phyloP scores from a whole-genome alignment of 2,113 vertebrate species.

The Grantiella picta region DNA sequence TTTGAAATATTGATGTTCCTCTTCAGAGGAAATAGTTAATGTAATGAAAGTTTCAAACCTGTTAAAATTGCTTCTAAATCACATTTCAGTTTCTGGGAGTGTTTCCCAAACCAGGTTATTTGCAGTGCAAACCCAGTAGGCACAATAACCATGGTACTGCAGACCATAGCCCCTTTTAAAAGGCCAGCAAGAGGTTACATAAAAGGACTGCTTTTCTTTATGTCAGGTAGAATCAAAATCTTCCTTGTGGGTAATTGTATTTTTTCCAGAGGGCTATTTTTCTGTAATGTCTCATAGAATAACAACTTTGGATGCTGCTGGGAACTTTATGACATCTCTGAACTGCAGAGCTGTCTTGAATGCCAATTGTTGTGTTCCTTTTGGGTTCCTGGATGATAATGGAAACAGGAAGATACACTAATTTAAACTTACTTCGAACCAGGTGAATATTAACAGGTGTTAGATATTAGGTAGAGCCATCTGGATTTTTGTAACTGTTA shows the following conservation, averaged over 20 bases:
- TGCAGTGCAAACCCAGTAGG: not conserved
- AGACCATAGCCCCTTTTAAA: not conserved
- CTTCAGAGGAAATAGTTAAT: not conserved
- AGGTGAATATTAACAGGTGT: not conserved
- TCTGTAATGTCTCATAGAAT: not conserved
- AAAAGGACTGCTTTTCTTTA: not conserved
- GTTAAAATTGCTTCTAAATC: not conserved
- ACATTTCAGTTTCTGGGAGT: not conserved
- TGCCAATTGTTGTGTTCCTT: not conserved
- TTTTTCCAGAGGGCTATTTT: not conserved
- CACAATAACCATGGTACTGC: not conserved
- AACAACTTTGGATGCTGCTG: not conserved
- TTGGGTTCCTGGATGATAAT: not conserved
- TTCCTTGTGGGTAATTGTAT: not conserved
- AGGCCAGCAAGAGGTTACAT: not conserved
- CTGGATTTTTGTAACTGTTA: not conserved
- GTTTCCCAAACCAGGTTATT: not conserved
- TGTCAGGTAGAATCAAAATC: not conserved
- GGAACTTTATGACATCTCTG: not conserved
- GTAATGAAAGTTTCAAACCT: not conserved
- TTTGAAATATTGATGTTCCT: not conserved
- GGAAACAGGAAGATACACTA: not conserved
- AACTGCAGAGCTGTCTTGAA: not conserved
- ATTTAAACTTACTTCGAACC: not conserved
- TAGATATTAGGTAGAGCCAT: not conserved